These are phyloP conservation scores for Lasiurus borealis DNA, from an alignment of 2,113 vertebrate genomes.

Conservation along the genomic window DNA sequence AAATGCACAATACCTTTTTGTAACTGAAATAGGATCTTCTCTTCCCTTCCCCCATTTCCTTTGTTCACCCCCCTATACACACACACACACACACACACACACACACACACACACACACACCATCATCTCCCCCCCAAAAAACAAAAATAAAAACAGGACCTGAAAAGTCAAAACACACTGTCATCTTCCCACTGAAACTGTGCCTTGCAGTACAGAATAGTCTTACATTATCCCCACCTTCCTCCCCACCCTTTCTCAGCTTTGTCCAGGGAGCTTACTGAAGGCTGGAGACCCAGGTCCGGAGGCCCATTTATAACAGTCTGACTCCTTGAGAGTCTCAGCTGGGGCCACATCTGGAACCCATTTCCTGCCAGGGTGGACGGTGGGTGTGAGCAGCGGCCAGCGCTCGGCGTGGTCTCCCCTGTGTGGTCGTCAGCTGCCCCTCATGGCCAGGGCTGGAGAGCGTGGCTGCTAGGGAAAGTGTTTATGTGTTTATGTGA, in stretches of 20 bases:
- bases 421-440: slow-evolving; percentile 84
- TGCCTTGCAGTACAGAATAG: background rate
- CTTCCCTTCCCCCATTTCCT: background rate
- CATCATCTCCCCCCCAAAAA: background rate
- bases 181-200: slow-evolving; percentile 15
- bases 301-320: slow-evolving; percentile 71
- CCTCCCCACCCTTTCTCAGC: slow-evolving; percentile 77
- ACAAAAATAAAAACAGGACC: background rate
- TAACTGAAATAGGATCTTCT: slow-evolving; percentile 50
- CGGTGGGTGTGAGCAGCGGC: slow-evolving; percentile 75
- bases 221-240: background rate
- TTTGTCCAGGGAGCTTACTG: slow-evolving; percentile 79
- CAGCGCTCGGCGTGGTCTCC: slow-evolving; percentile 80
- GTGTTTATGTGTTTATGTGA: slow-evolving; percentile 87
- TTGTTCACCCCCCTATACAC: background rate
- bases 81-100: too few relatives aligned
- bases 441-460: slow-evolving; percentile 87
- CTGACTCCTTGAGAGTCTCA: slow-evolving; percentile 83
- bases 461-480: slow-evolving; percentile 85
- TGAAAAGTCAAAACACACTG: slow-evolving; percentile 21
- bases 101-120: background rate
- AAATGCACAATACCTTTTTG: slow-evolving; percentile 36
- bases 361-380: slow-evolving; percentile 85
- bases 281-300: slow-evolving; percentile 63
- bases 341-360: slow-evolving; percentile 92